Base-by-base conservation (phyloP, 2,888 invertebrate genomes). In the Drosophila fungiperda region DNA sequence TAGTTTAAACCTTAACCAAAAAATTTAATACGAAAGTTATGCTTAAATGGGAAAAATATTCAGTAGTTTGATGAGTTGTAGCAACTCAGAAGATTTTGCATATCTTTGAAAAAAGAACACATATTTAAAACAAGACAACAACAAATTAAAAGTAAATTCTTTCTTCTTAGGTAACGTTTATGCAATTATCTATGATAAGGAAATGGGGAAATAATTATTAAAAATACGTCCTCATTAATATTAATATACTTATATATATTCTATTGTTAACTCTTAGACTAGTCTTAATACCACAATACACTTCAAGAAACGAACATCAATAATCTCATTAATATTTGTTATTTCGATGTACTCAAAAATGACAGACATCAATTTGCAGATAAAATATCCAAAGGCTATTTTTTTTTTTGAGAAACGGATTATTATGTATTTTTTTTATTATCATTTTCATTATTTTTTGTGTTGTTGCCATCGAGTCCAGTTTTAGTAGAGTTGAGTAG, bases 371-470 rank as follows among this genome's bases (percentile, higher is more conserved):
- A 73, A 71, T 42, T 48, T 48, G 42, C 20, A 61, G 61, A 73
- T 71, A 66, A 71, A 71, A 15, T 48, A 42, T 42, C 20, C 6
- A 23, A 45, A 45, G 3, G 12, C 2, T 32, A 7, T 7, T 72
- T 72, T 72, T 72, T 72, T 50, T 42, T 60, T 53, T 60, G 52
- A 60, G 42, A 59, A 69, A 48, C 32, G 59, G 63, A 32, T 45
- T 9, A 42, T 42, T n/a, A 20, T 15, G 29, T 29, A 29, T 38
- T 23, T 52, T 32, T 17, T 49, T 49, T 12, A 48, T 20, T 20
- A 45, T 45, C 6, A 11, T 42, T 42, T 0, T n/a, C 2, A 12
- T n/a, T 15, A 12, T 23, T 53, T 35, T 20, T 61, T 42, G 20
- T 9, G 8, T 12, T 32, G 67, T 72, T 73, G 61, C 17, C 61